Evolutionary conservation across 35 echinoderm and acorn worm species (phyloP), one percentile per base, ranked within the genome.

Genomic region (Apostichopus parvimensis): DNA sequence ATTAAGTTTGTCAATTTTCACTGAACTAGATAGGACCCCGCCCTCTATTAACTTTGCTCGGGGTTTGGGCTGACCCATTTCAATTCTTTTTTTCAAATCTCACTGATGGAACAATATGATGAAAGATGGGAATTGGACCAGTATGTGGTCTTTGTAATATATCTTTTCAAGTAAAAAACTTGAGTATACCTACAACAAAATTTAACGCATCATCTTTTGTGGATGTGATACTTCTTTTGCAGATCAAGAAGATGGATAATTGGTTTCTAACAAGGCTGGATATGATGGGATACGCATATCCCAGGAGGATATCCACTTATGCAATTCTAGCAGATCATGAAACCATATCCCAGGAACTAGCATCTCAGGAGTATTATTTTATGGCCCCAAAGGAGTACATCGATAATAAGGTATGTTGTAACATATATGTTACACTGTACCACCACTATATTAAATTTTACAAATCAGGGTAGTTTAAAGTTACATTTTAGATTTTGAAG

Each of bases 191-290:
- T 45, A 45, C 64, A 68, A 68, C 11, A 68, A 11, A 11, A 68
- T 5, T 8, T 68, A 68, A 68, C 12, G 3, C 64, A 68, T 14
- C 64, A 3, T 68, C 11, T 10, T 14, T 18, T 14, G 18, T 68
- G 64, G 64, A 68, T 11, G 0, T 68, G 64, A 68, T 68, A 53
- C 9, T 34, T 28, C 56, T 26, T 62, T 14, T 91, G 8, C 86
- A 96, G 95, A 77, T 96, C 21, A 92, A 21, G 13, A 88, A 86
- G 1, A 92, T 96, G 93, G 83, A 73, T 53, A 88, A 89, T 14
- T 96, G 95, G 95, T 90, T 96, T 77, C 70, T 96, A 9, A 97
- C 95, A 11, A 94, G 87, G 20, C 12, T 91, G 66, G 90, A 90
- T 18, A 88, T 70, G 22, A 91, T 87, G 52, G 83, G 91, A 26